Evolutionary conservation across 2,113 vertebrate species (phyloP), one percentile per base, ranked within the genome.

Genomic region (Opisthocomus hoazin): DNA sequence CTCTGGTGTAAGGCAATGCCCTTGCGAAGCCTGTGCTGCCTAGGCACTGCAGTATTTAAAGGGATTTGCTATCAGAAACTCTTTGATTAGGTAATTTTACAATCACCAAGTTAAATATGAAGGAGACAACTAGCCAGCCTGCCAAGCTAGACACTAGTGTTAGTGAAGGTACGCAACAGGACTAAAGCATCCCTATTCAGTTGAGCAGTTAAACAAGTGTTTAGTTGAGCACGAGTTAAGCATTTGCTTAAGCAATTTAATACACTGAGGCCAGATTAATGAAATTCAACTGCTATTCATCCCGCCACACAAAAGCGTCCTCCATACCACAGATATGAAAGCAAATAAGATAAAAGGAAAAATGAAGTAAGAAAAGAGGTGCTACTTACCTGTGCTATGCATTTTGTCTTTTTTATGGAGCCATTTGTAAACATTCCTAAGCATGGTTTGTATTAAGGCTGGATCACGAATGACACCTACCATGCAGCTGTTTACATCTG

Each of bases 401-500:
- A 60, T 70, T 94, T 88, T 86, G 13, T 50, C 57, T 81, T 45
- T 78, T 78, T 75, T 81, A 70, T 58, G 32, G 30, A 78, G n/a
- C 12, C 45, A 45, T 91, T 94, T 48, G 23, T 85, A 91, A 69
- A 63, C 43, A 57, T 54, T 73, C 37, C 71, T 71, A 46, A 65
- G 39, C 56, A 88, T 78, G 93, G 63, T 83, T 93, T 75, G 4
- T 45, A 61, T 90, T 87, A 93, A 68, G 85, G 57, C 22, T 89
- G 53, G 46, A 51, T 90, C 61, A 65, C 58, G 81, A 94, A 81
- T 48, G 32, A 71, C 82, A 84, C 46, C 57, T 41, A 76, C 14
- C 36, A 65, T 57, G 61, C 60, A 93, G 83, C 56, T 97, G 64
- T 90, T 96, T 78, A 43, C 95, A 89, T 95, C 90, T 97, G 94